Evolutionary conservation across 2,888 invertebrate species (phyloP).

Genomic region (Ennomos fuscantarius): DNA sequence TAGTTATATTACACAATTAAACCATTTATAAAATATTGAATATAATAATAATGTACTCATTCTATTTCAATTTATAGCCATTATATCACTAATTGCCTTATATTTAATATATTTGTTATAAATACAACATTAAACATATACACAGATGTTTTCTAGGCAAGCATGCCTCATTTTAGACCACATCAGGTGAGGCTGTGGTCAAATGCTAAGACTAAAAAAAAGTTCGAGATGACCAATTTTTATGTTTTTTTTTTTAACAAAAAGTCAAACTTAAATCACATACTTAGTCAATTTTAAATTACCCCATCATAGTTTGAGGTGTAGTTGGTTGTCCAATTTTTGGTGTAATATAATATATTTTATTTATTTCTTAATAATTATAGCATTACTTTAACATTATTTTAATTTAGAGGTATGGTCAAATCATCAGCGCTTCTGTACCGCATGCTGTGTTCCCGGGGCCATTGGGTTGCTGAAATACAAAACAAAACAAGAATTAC

Average conservation of each 20-base stretch:
- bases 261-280: not conserved
- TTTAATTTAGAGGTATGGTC: constrained; percentile 47
- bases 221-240: too few species aligned
- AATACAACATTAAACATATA: not conserved
- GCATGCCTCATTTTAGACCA: too few species aligned
- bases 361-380: not conserved
- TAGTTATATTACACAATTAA: too few species aligned
- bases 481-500: constrained; percentile 19
- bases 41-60: too few species aligned
- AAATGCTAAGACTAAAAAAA: not conserved
- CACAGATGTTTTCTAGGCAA: too few species aligned
- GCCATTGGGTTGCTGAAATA: constrained; percentile 81
- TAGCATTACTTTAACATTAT: not conserved
- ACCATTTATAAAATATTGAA: too few species aligned
- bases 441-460: constrained; percentile 77
- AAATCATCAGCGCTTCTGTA: constrained; percentile 79
- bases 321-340: constrained; percentile 20
- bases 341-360: constrained; percentile 9
- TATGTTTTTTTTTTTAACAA: not conserved
- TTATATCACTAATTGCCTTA: too few species aligned
- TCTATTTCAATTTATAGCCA: too few species aligned
- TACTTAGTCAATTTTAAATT: not conserved
- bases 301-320: too few species aligned
- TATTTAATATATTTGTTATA: too few species aligned
- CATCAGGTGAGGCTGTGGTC: too few species aligned